A percentile compares a stretch with the other conserved stretches of the same genome.
phyloP scores from a whole-genome alignment of 1,140 invertebrate genomes.

The Panulirus ornatus region DNA sequence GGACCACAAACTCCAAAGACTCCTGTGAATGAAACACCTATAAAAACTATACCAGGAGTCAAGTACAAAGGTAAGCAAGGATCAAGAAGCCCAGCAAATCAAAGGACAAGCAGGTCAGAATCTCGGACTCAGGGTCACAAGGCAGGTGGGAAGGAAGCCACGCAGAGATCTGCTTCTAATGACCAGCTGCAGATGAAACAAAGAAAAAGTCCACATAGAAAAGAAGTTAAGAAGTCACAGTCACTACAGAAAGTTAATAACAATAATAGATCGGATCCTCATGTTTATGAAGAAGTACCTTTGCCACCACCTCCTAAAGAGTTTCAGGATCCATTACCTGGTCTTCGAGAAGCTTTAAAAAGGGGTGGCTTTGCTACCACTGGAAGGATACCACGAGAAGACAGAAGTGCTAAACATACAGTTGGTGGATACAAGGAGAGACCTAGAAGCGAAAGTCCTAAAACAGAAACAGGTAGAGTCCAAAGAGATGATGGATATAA shows the following conservation, averaged over 20 bases:
- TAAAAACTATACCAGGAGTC: conserved; percentile 48
- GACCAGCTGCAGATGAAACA: conserved; percentile 72
- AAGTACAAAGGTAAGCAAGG: conserved; percentile 74
- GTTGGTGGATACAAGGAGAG: conserved; percentile 65
- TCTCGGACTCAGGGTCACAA: conserved; percentile 51
- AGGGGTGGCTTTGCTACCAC: conserved; percentile 69
- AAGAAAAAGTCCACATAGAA: conserved; percentile 73
- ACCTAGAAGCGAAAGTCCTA: conserved; percentile 74
- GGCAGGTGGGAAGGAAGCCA: conserved; percentile 58
- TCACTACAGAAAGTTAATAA: conserved; percentile 75
- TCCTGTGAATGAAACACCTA: conserved; percentile 42
- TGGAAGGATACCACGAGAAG: conserved; percentile 70
- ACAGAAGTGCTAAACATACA: conserved; percentile 51
- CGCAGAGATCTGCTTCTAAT: conserved; percentile 72
- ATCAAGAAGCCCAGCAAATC: conserved; percentile 67
- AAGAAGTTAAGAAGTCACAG: conserved; percentile 75
- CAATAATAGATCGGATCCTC: conserved; percentile 42
- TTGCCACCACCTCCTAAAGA: conserved; percentile 88
- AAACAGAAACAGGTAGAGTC: conserved; percentile 68
- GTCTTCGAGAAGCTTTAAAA: conserved; percentile 54
- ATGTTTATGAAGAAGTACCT: conserved; percentile 86
- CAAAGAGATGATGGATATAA: conserved; percentile 55
- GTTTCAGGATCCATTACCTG: conserved; percentile 87
- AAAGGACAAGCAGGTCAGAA: conserved; percentile 59
- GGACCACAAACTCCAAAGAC: conserved; percentile 56